phyloP scores from a whole-genome alignment of 2,888 invertebrate species.

The Papilio gigon region DNA sequence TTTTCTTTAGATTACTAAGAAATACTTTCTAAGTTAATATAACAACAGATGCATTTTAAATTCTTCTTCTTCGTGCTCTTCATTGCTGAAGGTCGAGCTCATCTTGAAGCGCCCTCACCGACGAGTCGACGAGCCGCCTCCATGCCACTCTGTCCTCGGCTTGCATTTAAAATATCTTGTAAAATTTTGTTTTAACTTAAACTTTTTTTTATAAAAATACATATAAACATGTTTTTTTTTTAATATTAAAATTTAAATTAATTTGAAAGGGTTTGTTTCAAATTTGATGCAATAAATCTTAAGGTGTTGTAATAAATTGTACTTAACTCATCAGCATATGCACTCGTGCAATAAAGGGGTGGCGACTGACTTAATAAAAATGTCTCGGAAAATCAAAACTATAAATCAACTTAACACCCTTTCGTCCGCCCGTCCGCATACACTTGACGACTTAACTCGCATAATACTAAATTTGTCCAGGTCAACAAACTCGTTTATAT shows the following conservation, averaged over 20 bases:
- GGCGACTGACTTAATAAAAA: constrained; percentile 28
- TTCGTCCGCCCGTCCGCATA: constrained; percentile 40
- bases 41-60: background rate
- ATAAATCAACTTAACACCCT: constrained; percentile 44
- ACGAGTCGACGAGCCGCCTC: too few relatives aligned
- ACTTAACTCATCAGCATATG: constrained; percentile 35
- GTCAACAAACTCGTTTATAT: background rate
- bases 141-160: too few relatives aligned
- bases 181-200: too few relatives aligned
- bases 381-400: constrained; percentile 39
- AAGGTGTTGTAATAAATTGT: constrained; percentile 14
- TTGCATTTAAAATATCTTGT: too few relatives aligned
- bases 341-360: constrained; percentile 31
- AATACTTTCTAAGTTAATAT: background rate
- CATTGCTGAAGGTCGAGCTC: too few relatives aligned
- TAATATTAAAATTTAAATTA: too few relatives aligned
- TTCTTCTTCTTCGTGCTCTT: too few relatives aligned
- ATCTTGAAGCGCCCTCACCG: too few relatives aligned
- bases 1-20: background rate
- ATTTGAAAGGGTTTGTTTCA: background rate
- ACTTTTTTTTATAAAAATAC: too few relatives aligned
- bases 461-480: constrained; percentile 48
- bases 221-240: too few relatives aligned
- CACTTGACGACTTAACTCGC: constrained; percentile 53
- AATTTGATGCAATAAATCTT: background rate